Percentiles rank a stretch among this genome's conserved stretches.
Evolutionary conservation across 2,113 vertebrate species (phyloP).

Genomic region (Perccottus glenii): DNA sequence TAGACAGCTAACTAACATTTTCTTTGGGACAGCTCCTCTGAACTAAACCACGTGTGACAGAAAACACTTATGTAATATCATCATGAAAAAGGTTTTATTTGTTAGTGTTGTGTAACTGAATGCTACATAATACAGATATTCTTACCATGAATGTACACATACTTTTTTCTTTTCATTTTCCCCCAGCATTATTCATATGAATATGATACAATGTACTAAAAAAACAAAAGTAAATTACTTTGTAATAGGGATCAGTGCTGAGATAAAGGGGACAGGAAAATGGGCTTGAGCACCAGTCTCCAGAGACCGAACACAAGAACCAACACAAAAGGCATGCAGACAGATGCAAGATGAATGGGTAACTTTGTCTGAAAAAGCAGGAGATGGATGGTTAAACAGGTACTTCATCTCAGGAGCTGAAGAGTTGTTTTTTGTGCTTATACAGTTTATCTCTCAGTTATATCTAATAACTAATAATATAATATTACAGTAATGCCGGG

Average conservation of each 20-base stretch:
- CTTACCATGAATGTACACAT: conserved; percentile 77
- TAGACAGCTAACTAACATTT: not conserved
- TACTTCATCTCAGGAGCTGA: not conserved
- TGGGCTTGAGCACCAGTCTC: conserved; percentile 49
- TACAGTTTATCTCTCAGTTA: not conserved
- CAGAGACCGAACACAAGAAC: conserved; percentile 73
- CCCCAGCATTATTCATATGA: conserved; percentile 70
- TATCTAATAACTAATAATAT: not conserved
- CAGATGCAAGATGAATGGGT: conserved; percentile 35
- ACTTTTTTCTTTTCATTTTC: conserved; percentile 52
- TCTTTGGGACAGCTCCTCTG: too few relatives aligned
- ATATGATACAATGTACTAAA: conserved; percentile 56
- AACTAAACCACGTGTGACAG: too few relatives aligned
- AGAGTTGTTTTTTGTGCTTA: conserved; percentile 41
- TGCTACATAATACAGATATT: conserved; percentile 81
- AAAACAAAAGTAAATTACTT: conserved; percentile 58
- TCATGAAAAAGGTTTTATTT: conserved; percentile 81
- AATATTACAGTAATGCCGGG: not conserved
- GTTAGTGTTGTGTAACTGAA: conserved; percentile 83
- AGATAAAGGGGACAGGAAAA: not conserved
- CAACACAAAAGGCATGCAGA: conserved; percentile 81
- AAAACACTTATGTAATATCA: conserved; percentile 25
- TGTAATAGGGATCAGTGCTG: conserved; percentile 58
- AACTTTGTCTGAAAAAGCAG: conserved; percentile 49
- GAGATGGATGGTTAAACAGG: not conserved